Evolutionary conservation across 2,797 vertebrate species (phyloP).

Genomic region (Xenentodon cancila): DNA sequence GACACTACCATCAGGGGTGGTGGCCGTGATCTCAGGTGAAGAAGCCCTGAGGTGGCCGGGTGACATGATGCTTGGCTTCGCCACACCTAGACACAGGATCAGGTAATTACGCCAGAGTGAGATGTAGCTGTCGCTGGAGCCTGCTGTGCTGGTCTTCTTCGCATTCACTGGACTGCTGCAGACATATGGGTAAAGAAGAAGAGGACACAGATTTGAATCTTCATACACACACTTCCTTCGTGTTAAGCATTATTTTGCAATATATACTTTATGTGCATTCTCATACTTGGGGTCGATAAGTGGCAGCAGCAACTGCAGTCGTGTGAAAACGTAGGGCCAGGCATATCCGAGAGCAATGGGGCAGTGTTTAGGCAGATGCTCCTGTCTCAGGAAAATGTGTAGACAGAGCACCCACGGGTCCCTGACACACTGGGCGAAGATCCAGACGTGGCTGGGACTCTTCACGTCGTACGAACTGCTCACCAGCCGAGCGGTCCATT

Average conservation of each 20-base stretch:
- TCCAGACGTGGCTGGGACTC: conserved; percentile 98
- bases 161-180: conserved; percentile 95
- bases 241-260: too few species aligned
- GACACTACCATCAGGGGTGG: conserved; percentile 94
- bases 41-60: conserved; percentile 96
- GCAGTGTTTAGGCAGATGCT: conserved; percentile 96
- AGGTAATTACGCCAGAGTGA: conserved; percentile 98
- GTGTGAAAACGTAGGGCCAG: conserved; percentile 96
- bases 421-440: conserved; percentile 96
- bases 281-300: conserved; percentile 96
- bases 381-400: conserved; percentile 97
- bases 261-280: background rate
- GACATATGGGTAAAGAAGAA: background rate
- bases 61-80: conserved; percentile 99
- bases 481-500: conserved; percentile 95
- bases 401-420: conserved; percentile 99
- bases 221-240: too few species aligned
- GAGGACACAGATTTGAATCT: background rate
- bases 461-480: conserved; percentile 98
- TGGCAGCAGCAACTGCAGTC: conserved; percentile 95
- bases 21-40: conserved; percentile 96
- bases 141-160: conserved; percentile 94
- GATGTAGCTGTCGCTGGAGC: conserved; percentile 92
- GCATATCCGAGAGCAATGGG: conserved; percentile 95
- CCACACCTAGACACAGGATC: conserved; percentile 97